Evolutionary conservation across 2,113 vertebrate genomes (phyloP).

Genomic region (Chionis minor): DNA sequence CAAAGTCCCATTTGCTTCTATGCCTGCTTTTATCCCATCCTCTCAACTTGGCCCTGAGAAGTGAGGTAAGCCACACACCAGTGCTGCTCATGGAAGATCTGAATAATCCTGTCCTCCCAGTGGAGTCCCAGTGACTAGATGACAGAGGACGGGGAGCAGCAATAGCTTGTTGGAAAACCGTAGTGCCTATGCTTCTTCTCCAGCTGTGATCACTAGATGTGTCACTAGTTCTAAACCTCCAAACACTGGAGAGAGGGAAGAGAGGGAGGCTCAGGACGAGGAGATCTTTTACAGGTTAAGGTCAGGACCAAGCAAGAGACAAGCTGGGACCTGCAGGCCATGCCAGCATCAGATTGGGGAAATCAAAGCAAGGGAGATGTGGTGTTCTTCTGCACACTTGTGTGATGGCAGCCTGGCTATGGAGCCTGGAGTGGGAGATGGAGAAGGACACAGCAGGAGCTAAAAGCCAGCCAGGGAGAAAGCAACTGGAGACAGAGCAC

Average conservation of each 20-base stretch:
- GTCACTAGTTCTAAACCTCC: background rate
- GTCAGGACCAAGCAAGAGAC: background rate
- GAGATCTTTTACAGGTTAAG: background rate
- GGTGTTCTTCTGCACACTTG: background rate
- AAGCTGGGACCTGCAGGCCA: background rate
- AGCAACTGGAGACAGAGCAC: background rate
- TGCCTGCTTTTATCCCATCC: background rate
- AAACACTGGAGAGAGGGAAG: background rate
- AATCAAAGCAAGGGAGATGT: fast-evolving
- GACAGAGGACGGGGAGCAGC: background rate
- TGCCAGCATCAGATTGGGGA: background rate
- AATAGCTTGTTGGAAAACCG: background rate
- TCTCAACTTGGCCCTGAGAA: background rate
- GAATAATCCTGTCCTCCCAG: background rate
- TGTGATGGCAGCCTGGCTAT: background rate
- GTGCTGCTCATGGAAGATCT: background rate
- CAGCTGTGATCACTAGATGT: background rate
- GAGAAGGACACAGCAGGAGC: background rate
- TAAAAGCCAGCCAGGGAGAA: background rate
- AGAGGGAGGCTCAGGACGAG: background rate
- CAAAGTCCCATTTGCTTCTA: background rate
- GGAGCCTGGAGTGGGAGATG: background rate
- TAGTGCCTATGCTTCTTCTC: background rate
- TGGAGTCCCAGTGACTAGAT: fast-evolving
- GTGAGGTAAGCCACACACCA: background rate